Conservation (phyloP, 2,888 invertebrate genomes). For the Ochropleura plecta region DNA sequence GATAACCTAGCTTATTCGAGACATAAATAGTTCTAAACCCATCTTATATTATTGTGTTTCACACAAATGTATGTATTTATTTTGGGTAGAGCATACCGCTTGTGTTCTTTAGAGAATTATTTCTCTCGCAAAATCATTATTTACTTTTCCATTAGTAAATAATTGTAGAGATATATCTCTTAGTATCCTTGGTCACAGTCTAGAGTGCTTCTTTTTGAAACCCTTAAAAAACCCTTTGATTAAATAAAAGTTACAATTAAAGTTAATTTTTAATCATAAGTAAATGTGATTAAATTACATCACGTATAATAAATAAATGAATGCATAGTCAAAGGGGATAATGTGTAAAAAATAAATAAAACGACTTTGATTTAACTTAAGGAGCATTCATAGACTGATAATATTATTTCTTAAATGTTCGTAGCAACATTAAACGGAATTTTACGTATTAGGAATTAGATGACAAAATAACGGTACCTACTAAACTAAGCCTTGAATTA, state of each 20-base stretch:
- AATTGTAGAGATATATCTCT: constrained; percentile 46
- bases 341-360: constrained; percentile 30
- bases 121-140: constrained; percentile 67
- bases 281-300: constrained; percentile 42
- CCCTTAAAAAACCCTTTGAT: constrained; percentile 25
- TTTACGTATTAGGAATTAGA: constrained; percentile 70
- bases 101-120: constrained; percentile 65
- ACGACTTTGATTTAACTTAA: constrained; percentile 39
- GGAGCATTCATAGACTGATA: constrained; percentile 59
- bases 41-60: constrained; percentile 53
- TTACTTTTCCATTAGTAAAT: constrained; percentile 57
- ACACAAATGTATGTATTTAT: constrained; percentile 56
- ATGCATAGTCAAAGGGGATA: constrained; percentile 30
- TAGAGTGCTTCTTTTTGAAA: constrained; percentile 54
- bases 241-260: constrained; percentile 27
- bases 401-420: constrained; percentile 55
- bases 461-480: constrained; percentile 82
- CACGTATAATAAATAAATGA: constrained; percentile 35
- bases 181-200: constrained; percentile 45
- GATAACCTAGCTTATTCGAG: constrained; percentile 73
- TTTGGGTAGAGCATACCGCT: constrained; percentile 61
- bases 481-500: constrained; percentile 82
- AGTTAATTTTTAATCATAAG: constrained; percentile 29
- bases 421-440: constrained; percentile 53
- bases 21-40: constrained; percentile 60